A percentile compares a stretch with the other conserved stretches of the same genome.
phyloP scores from a whole-genome alignment of 92 coral and sea anemone species.

The Montipora capitata region DNA sequence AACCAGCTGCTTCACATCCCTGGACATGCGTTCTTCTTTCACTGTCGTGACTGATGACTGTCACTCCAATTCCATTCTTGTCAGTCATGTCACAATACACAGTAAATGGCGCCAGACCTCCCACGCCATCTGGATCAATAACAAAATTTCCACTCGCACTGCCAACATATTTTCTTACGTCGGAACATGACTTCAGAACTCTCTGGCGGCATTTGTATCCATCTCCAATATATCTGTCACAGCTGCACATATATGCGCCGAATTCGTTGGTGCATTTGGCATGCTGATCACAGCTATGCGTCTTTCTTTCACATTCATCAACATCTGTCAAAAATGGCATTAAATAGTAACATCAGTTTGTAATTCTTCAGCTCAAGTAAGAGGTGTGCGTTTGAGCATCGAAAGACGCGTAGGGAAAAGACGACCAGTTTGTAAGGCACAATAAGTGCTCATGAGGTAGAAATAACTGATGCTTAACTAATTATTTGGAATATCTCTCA shows the following conservation, averaged over 20 bases:
- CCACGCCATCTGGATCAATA: conserved; percentile 37
- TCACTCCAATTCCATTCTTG: conserved; percentile 34
- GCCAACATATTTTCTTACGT: no score
- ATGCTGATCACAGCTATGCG: neutral
- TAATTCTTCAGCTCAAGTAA: no score
- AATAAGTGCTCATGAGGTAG: no score
- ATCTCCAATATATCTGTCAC: neutral
- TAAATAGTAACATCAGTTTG: no score
- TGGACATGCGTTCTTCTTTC: conserved; percentile 21
- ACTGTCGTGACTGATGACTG: conserved; percentile 37
- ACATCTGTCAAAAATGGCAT: neutral
- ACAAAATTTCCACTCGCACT: neutral
- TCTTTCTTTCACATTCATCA: neutral
- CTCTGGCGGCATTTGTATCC: neutral
- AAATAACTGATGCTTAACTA: no score
- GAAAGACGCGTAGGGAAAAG: no score
- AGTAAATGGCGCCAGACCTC: conserved; percentile 3
- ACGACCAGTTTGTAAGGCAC: no score
- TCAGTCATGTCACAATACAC: conserved; percentile 26
- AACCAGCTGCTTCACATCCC: conserved; percentile 6
- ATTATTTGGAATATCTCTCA: no score
- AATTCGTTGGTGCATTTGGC: neutral
- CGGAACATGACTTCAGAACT: neutral
- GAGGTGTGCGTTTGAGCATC: no score
- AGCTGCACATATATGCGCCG: neutral